Evolutionary conservation across 2,113 vertebrate genomes (phyloP), one percentile per base, ranked within the genome.

Genomic region (Scalopus aquaticus): DNA sequence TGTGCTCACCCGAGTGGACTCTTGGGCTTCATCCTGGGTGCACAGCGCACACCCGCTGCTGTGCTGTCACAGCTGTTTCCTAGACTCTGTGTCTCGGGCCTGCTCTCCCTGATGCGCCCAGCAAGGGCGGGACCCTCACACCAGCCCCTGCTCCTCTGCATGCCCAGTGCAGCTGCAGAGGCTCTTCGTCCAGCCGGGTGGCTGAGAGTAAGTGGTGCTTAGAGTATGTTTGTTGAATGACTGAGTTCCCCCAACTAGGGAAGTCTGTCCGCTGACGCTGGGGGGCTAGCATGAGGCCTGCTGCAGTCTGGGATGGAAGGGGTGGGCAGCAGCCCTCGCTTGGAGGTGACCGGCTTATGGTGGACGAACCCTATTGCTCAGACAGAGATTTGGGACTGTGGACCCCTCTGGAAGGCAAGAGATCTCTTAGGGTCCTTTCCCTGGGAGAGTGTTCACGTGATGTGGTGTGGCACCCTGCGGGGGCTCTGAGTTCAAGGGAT

Each of bases 101-200:
- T 54, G 28, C 58, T 72, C 6, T 64, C 64, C 46, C 6, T 11
- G 24, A 42, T 9, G 5, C 44, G 12, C 26, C 42, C 28, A 16
- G 74, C 2, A 19, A 35, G 70, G 81, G 37, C 5, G 0, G 54
- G 20, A 11, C 7, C 6, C 37, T 49, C 44, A 3, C 5, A 3
- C 16, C 0, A 20, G 37, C 13, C 84, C 15, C 69, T 0, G 10
- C 37, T 9, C 35, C 0, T 49, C 28, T 49, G n/a, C 22, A 1
- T 1, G 7, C 24, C n/a, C 8, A 4, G 9, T 2, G 32, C 8
- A 7, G 19, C 79, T 32, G 3, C 28, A 1, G 15, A 28, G 16
- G 56, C 5, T 28, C 28, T 37, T 37, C 42, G 12, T 73, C 15
- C 4, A 4, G 44, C 58, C 3, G 26, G 28, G 2, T 30, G 35